A percentile compares a stretch with the other conserved stretches of the same genome.
Conservation (phyloP, 2,888 invertebrate species). For the Tetanocera ferruginea region DNA sequence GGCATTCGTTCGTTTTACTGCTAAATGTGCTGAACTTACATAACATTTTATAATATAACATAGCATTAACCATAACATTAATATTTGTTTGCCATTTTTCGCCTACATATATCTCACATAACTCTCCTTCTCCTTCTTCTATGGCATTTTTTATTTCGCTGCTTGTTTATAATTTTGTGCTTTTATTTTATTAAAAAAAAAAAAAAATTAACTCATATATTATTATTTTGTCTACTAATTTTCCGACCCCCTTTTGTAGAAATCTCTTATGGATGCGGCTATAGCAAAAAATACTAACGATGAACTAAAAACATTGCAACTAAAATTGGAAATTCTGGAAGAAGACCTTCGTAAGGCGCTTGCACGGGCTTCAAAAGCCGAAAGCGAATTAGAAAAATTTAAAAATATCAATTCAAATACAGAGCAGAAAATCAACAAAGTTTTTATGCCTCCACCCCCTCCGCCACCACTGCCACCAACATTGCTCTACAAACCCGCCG, state of each 20-base stretch:
- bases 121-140: neutral
- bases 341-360: constrained; percentile 71
- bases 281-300: constrained; percentile 71
- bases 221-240: constrained; percentile 60
- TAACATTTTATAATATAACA: neutral
- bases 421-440: neutral
- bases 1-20: neutral
- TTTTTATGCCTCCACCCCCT: constrained; percentile 55
- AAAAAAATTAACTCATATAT: constrained; percentile 4
- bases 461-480: constrained; percentile 67
- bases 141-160: neutral
- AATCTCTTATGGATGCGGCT: constrained; percentile 72
- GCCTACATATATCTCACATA: neutral
- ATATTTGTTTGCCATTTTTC: neutral
- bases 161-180: neutral
- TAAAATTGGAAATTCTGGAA: constrained; percentile 73
- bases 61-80: too few species aligned
- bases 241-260: constrained; percentile 66
- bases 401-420: constrained; percentile 46
- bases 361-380: constrained; percentile 72
- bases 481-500: constrained; percentile 58
- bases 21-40: neutral
- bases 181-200: constrained; percentile 10
- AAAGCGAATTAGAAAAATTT: constrained; percentile 67
- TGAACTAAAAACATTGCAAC: constrained; percentile 73